Evolutionary conservation across 2,113 vertebrate genomes (phyloP), one percentile per base, ranked within the genome.

Genomic region (Oncorhynchus kisutch): DNA sequence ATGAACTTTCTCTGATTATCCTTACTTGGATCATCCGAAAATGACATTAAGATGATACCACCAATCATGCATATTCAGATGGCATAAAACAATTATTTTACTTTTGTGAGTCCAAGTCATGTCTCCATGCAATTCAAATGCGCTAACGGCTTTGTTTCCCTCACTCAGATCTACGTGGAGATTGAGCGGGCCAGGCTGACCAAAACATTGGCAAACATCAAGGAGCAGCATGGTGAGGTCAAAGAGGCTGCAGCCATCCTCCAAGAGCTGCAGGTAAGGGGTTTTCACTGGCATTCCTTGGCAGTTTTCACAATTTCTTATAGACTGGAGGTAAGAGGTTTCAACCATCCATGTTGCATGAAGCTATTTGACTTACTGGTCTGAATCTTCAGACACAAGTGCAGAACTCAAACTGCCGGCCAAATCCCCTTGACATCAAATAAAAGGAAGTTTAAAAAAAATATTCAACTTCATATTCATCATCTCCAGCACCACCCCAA

Each of bases 131-230:
- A 18, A 39, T n/a, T 68, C 3, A 34, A 6, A 54, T 16, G 16
- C 51, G 5, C 51, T 54, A 68, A 68, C 1, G 6, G 11, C 25
- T 68, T 7, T 68, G 67, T 62, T 22, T 57, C 54, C n/a, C 59
- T 22, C 59, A 81, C 88, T 34, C 86, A 99, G 98, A 99, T 99
- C 49, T 99, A 99, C 16, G 98, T 99, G 70, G 98, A 99, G 91
- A 99, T 99, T 2, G 98, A 99, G 78, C 96, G 97, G 4, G 98
- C 98, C 57, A 94, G 97, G 60, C 91, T 99, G 76, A 99, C 97
- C 8, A 98, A 97, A 85, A 99, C 95, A 0, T 90, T 99, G 74
- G 97, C 97, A 3, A 92, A 85, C 20, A 99, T 99, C 87, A 99
- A 99, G 88, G 98, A 99, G 8, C 93, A 98, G 88, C 97, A 83